Base-by-base conservation (phyloP, 2,888 invertebrate genomes). In the Clusia tigrina region DNA sequence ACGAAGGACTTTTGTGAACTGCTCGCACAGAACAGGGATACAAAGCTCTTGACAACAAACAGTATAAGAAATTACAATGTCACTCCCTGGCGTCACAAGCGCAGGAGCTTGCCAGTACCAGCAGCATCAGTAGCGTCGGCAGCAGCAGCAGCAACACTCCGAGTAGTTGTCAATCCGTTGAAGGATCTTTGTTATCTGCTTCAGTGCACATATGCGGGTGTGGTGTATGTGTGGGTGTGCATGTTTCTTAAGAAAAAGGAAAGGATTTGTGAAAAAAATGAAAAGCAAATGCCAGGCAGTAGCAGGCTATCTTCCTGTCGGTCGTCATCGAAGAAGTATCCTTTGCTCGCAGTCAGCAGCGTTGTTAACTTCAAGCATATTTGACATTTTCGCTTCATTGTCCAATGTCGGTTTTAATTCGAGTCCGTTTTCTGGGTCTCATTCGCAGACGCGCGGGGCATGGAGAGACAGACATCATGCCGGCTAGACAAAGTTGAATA, bases 161-260 rank as follows among this genome's bases (percentile, higher is more conserved):
- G 18, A 18, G 20, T 20, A 72, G 75, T 72, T 74, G 74, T 74
- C 78, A 79, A 78, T 78, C 77, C 72, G 70, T 74, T 76, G 71
- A 79, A 77, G 79, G 74, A 78, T 78, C 78, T 80, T 79, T 78
- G 77, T 79, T 79, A 78, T 78, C 75, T 74, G 77, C 77, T 77
- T 71, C 74, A 74, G 68, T 79, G 78, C 74, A 77, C 77, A 77
- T 68, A 58, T 58, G 58, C 24, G 23, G 25, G 55, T 48, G 18
- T 26, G 52, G 9, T 9, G 12, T 37, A 32, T 58, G 48, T 24
- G 1, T 23, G 20, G 38, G 23, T 48, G 25, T 53, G 37, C 26
- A n/a, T 1, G 38, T 37, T 60, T 54, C 54, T 60, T 22, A 42
- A 42, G 32, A 22, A 53, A 25, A 42, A 58, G 75, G 48, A 3